Base-by-base conservation (phyloP, 2,888 invertebrate genomes). In the Ceriagrion tenellum region DNA sequence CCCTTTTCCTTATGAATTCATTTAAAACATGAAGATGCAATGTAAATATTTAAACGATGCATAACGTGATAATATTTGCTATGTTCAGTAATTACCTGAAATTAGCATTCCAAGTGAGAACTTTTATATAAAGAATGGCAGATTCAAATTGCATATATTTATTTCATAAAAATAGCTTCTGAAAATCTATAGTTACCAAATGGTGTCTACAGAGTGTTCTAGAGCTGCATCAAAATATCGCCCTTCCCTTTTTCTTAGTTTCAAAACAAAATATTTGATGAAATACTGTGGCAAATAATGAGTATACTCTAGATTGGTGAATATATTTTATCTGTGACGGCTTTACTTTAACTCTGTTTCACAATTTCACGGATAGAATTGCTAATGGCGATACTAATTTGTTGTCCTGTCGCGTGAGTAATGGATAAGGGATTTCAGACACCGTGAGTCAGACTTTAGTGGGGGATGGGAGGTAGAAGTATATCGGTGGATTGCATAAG, bases 381-480 rank as follows among this genome's bases (percentile, higher is more conserved):
- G 47, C 2, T 35, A 91, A 90, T 90, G 18, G n/a, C 30, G 56
- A 2, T 26, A 91, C 35, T 35, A 59, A 63, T 40, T 63, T 40
- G 40, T 26, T 91, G 40, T 91, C 26, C 47, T 91, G 91, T 63
- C 91, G 91, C 23, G 47, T 90, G 90, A 90, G 56, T 4, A 91
- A 63, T 91, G 35, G 8, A 91, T 91, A 63, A 91, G 91, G 91
- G 23, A 91, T 91, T 91, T 40, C 35, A 91, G 91, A 63, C 10
- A 59, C 8, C 20, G 47, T 8, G 47, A 20, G 88, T 40, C 23
- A 23, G 88, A 88, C 47, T 20, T 88, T 47, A 12, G 16, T 4
- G 40, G 2, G 47, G 81, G 2, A 30, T n/a, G n/a, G 81, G 30
- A 35, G 30, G 81, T 35, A 18, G 81, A 16, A 47, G 47, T 8